phyloP scores from a whole-genome alignment of 2,888 invertebrate species.

The Platypus cylindrus region DNA sequence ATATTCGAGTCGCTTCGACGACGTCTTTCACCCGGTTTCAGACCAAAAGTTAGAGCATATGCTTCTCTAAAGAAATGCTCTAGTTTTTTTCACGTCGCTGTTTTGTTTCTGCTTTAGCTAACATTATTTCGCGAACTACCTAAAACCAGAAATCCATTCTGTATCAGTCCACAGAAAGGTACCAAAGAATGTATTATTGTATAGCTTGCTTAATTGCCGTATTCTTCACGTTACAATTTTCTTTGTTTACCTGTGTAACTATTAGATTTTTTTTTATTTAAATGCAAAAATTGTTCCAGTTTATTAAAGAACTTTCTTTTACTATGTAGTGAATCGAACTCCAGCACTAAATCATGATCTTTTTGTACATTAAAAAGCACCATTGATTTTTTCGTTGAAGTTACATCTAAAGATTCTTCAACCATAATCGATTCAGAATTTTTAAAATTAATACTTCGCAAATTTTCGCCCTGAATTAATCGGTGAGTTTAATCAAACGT shows the following conservation, averaged over 20 bases:
- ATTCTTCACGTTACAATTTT: conserved; percentile 22
- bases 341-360: conserved; percentile 86
- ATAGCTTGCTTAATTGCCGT: no score
- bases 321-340: conserved; percentile 70
- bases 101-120: conserved; percentile 85
- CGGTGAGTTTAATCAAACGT: no score
- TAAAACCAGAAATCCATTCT: conserved; percentile 26
- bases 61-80: conserved; percentile 96
- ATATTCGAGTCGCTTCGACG: conserved; percentile 57
- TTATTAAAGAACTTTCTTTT: conserved; percentile 79
- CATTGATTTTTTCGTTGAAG: conserved; percentile 65
- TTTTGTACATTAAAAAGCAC: conserved; percentile 69
- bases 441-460: conserved; percentile 68
- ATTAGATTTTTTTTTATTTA: conserved; percentile 77
- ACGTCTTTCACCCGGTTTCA: conserved; percentile 74
- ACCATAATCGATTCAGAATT: conserved; percentile 68
- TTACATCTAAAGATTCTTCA: conserved; percentile 73
- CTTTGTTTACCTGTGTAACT: conserved; percentile 52
- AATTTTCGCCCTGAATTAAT: conserved; percentile 62
- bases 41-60: conserved; percentile 83
- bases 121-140: conserved; percentile 72
- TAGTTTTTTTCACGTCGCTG: conserved; percentile 80
- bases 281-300: conserved; percentile 69
- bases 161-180: no score
- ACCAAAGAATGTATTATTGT: no score